Base-by-base conservation (phyloP, 2,888 invertebrate genomes). In the Odontothrips loti region DNA sequence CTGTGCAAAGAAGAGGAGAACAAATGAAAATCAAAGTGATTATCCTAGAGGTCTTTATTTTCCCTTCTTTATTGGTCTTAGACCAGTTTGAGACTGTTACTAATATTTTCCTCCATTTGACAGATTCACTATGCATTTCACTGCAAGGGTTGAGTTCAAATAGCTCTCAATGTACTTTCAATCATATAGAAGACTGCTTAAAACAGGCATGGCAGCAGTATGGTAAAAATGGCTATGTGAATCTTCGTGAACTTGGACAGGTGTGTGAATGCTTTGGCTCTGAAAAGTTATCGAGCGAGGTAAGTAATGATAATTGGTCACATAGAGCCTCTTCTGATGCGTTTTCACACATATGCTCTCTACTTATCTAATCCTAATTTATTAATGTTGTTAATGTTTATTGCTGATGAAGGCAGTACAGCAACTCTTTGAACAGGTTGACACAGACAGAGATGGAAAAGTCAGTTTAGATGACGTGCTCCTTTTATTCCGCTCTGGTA, bases 381-480 rank as follows among this genome's bases (percentile, higher is more conserved):
- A 3, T 63, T 47, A n/a, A 51, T n/a, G n/a, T n/a, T n/a, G n/a
- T n/a, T n/a, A n/a, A n/a, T n/a, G n/a, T n/a, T n/a, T n/a, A n/a
- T n/a, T n/a, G n/a, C 63, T 34, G 75, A 83, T 85, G 20, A 85
- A 90, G 90, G 88, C 89, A 82, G 86, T 90, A 27, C 86, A 91
- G 83, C 91, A 92, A 85, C 88, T 93, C 80, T 93, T 93, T 85
- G 90, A 91, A 82, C 92, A 92, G 85, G 87, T 93, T 79, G 91
- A 91, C 84, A 87, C 90, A 80, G 91, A 92, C 85, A 89, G 89
- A 82, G 91, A 93, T 85, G 91, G 91, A 34, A 88, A 89, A 84
- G 92, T 93, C 82, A 91, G 90, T 84, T 91, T 93, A 85, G 89
- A 91, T 82, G 92, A 93, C 85, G 91, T 93, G 84, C 86, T 92